Evolutionary conservation across 2,797 vertebrate genomes (phyloP).

Genomic region (Champsocephalus esox): DNA sequence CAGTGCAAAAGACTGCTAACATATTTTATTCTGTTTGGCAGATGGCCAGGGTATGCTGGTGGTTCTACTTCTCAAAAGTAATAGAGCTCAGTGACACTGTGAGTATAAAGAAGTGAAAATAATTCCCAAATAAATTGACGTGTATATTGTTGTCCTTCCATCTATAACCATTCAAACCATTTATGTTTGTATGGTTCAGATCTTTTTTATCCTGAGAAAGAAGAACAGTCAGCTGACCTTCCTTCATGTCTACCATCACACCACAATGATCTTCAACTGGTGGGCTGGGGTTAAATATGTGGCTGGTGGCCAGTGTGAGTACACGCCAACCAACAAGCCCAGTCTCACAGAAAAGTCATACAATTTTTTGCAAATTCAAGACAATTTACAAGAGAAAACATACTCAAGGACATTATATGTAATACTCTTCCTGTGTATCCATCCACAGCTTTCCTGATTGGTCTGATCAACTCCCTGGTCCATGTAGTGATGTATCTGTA

Average conservation of each 20-base stretch:
- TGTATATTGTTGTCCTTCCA: not conserved
- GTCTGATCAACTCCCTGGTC: conserved; percentile 84
- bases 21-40: conserved; percentile 53
- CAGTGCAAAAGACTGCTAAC: not conserved
- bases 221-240: conserved; percentile 96
- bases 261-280: conserved; percentile 97
- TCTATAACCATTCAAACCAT: too few relatives aligned
- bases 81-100: conserved; percentile 82
- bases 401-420: not conserved
- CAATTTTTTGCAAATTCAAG: not conserved
- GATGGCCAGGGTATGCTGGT: conserved; percentile 89
- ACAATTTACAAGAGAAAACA: not conserved
- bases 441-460: conserved; percentile 79
- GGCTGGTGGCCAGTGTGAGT: conserved; percentile 95
- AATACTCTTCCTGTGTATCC: not conserved
- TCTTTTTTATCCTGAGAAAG: conserved; percentile 96
- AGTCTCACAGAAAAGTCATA: not conserved
- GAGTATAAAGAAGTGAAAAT: conserved; percentile 31
- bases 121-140: not conserved
- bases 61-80: conserved; percentile 87
- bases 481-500: conserved; percentile 83
- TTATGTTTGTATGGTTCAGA: conserved; percentile 61
- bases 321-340: not conserved
- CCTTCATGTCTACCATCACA: conserved; percentile 95
- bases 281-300: conserved; percentile 96